Conservation (phyloP, 2,113 vertebrate species). For the Paralichthys olivaceus region DNA sequence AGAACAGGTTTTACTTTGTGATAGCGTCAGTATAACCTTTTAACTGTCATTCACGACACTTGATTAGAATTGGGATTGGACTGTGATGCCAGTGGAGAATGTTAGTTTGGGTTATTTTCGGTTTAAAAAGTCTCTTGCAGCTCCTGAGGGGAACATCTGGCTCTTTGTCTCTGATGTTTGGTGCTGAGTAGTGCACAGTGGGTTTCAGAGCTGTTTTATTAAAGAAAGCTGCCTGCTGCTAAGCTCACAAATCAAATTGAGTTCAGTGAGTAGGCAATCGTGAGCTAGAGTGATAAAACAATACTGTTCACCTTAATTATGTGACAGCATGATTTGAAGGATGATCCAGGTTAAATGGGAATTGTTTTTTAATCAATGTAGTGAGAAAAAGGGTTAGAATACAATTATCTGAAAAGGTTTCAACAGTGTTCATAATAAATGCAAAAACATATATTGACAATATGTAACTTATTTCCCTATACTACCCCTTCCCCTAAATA, state of each 20-base stretch:
- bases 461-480: not conserved
- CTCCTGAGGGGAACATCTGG: no score
- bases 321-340: not conserved
- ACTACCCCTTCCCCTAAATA: not conserved
- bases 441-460: not conserved
- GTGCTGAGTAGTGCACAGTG: not conserved
- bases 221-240: not conserved
- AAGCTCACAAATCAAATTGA: not conserved
- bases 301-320: not conserved
- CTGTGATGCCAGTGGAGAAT: not conserved
- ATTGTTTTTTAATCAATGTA: no score
- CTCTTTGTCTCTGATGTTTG: no score
- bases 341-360: no score
- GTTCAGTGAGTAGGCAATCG: not conserved
- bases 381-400: not conserved
- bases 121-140: no score
- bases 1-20: not conserved
- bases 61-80: not conserved
- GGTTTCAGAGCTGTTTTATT: not conserved
- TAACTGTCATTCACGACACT: not conserved
- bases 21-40: no score
- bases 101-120: no score
- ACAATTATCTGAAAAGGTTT: no score
- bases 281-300: not conserved
- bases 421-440: no score